A percentile compares a stretch with the other conserved stretches of the same genome.
Conservation (phyloP, 2,888 invertebrate genomes). For the Pemphredon lugubris region DNA sequence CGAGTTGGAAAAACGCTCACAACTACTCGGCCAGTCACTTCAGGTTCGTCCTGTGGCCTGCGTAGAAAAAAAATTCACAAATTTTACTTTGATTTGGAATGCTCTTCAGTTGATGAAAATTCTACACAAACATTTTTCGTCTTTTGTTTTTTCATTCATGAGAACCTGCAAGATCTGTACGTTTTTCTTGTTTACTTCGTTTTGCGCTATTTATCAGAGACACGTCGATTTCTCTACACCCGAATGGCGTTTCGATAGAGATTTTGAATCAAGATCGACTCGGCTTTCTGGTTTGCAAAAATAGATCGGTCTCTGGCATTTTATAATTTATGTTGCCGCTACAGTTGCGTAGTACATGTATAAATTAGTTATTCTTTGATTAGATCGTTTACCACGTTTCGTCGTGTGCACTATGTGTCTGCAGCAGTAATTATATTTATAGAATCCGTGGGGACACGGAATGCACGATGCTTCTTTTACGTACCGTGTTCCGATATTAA, state of each 20-base stretch:
- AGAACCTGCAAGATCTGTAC: conserved; percentile 69
- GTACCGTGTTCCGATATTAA: conserved; percentile 15
- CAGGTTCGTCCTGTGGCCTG: conserved; percentile 81
- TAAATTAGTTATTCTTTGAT: not conserved
- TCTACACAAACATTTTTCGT: conserved; percentile 51
- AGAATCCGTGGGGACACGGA: conserved; percentile 35
- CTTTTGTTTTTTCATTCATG: conserved; percentile 62
- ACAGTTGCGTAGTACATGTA: conserved; percentile 26
- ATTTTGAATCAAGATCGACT: not conserved
- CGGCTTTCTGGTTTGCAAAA: conserved; percentile 1
- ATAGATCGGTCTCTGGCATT: conserved; percentile 32
- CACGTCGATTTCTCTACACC: conserved; percentile 41
- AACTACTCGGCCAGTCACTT: conserved; percentile 80
- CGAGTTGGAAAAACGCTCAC: conserved; percentile 81
- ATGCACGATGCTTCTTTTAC: conserved; percentile 51
- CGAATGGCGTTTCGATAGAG: not conserved
- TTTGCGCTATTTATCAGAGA: conserved; percentile 42
- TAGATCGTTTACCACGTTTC: conserved; percentile 6
- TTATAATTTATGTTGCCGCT: conserved; percentile 24
- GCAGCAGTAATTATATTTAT: conserved; percentile 34
- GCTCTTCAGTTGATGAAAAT: conserved; percentile 62
- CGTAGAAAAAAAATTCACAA: conserved; percentile 69
- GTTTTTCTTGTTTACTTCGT: conserved; percentile 48
- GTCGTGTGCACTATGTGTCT: conserved; percentile 24
- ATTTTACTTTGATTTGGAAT: conserved; percentile 73